Evolutionary conservation across 2,113 vertebrate genomes (phyloP), one percentile per base, ranked within the genome.

Genomic region (Ammodytes marinus): DNA sequence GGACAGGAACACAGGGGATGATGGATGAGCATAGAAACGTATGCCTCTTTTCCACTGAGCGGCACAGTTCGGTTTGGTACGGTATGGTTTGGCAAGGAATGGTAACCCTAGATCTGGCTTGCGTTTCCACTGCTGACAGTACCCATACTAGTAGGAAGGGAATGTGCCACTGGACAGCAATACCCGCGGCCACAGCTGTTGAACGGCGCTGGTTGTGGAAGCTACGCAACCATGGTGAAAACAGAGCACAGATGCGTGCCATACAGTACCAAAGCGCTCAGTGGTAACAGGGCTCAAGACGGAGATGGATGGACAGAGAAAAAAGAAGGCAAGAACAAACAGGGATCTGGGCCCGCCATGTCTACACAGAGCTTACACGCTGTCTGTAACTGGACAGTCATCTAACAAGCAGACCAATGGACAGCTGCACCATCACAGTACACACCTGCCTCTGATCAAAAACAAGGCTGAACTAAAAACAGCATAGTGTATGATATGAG

Each of bases 21-120:
- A 89, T 79, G 76, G 83, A 87, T 81, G 82, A 86, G 79, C 59
- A 27, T 54, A 60, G 60, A 74, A 69, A 77, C 70, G 50, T 27
- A 27, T 27, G 27, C 27, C 27, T 27, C 27, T 27, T 27, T 27
- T 27, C 27, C 27, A 27, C 27, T 27, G 27, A 27, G 27, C 27
- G 27, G 27, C 27, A 27, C 27, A 27, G 27, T 27, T 27, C 27
- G 27, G 27, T 27, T 27, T 27, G 27, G 27, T 27, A 27, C 27
- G 27, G 27, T 27, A 27, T 27, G 27, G 27, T 27, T 27, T 27
- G 27, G 27, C 27, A 27, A 27, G 27, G 27, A 27, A 2, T 27
- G 27, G 27, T 27, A 27, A 27, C 27, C 27, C 27, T 27, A 27
- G 27, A 27, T 27, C 27, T 27, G 27, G 27, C 27, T 27, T 27